phyloP scores from a whole-genome alignment of 2,888 invertebrate genomes.

The Rhagophthalmus giganteus region DNA sequence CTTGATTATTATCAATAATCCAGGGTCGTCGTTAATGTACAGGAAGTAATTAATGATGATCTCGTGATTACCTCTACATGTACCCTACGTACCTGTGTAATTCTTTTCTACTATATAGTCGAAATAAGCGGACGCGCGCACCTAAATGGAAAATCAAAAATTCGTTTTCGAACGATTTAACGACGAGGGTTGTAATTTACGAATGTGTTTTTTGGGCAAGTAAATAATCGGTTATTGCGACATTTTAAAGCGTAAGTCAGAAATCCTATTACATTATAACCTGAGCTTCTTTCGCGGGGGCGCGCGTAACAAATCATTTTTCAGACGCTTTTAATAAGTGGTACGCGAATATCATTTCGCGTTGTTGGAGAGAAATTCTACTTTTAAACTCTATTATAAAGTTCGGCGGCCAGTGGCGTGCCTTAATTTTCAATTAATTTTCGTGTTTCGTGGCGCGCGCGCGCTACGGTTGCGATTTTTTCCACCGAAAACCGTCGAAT shows the following conservation, averaged over 20 bases:
- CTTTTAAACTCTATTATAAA: constrained; percentile 22
- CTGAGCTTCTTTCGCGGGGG: constrained; percentile 19
- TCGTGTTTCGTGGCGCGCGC: too few species aligned
- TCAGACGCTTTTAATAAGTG: constrained; percentile 27
- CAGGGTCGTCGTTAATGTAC: constrained; percentile 23
- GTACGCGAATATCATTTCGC: constrained; percentile 10
- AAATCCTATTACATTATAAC: constrained; percentile 36
- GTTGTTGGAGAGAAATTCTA: constrained; percentile 8
- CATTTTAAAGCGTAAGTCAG: constrained; percentile 35
- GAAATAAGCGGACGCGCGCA: too few species aligned
- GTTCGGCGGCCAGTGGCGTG: constrained; percentile 16
- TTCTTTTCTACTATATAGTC: neutral
- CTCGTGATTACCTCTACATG: constrained; percentile 1
- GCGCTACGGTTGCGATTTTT: too few species aligned
- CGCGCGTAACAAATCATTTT: constrained; percentile 26
- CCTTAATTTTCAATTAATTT: too few species aligned
- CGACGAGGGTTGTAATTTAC: constrained; percentile 14
- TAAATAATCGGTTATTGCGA: constrained; percentile 35
- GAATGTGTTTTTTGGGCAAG: constrained; percentile 30
- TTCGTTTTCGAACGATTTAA: neutral
- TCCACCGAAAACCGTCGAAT: too few species aligned
- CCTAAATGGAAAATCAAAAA: too few species aligned
- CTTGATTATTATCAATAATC: constrained; percentile 22
- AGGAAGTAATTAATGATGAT: constrained; percentile 16
- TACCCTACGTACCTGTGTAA: too few species aligned